A percentile compares a stretch with the other conserved stretches of the same genome.
These are phyloP conservation scores for Melolontha melolontha DNA, from an alignment of 2,888 invertebrate genomes.

Conservation along the genomic window DNA sequence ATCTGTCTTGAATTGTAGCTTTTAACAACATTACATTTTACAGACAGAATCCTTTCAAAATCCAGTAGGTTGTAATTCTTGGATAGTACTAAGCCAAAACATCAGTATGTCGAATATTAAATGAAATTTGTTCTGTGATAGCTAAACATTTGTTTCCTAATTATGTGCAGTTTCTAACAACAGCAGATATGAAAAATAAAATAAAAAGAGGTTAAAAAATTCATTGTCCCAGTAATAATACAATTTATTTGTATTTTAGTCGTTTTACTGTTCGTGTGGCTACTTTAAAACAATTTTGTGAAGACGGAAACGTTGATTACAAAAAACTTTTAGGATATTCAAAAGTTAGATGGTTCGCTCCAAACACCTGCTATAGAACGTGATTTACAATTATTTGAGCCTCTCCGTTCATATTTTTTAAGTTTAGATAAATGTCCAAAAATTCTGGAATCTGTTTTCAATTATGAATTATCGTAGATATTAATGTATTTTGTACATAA, in stretches of 20 bases:
- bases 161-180: too few relatives aligned
- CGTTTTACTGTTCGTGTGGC: conserved; percentile 51
- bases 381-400: conserved; percentile 52
- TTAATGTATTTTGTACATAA: conserved; percentile 52
- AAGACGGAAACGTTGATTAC: conserved; percentile 46
- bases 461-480: conserved; percentile 50
- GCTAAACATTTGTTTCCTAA: too few relatives aligned
- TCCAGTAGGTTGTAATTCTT: too few relatives aligned
- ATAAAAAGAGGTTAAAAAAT: conserved; percentile 51
- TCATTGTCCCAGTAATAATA: too few relatives aligned
- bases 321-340: conserved; percentile 51
- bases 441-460: conserved; percentile 51
- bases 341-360: conserved; percentile 52
- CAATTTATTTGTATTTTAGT: conserved; percentile 51
- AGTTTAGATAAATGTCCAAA: conserved; percentile 53
- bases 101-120: too few relatives aligned
- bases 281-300: conserved; percentile 51
- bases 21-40: conserved; percentile 44
- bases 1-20: too few relatives aligned
- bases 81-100: too few relatives aligned
- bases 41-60: too few relatives aligned
- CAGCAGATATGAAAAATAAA: too few relatives aligned
- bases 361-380: conserved; percentile 50
- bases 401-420: conserved; percentile 53
- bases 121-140: too few relatives aligned